Base-by-base conservation (phyloP, 2,113 vertebrate genomes). In the Cinclus mexicanus region DNA sequence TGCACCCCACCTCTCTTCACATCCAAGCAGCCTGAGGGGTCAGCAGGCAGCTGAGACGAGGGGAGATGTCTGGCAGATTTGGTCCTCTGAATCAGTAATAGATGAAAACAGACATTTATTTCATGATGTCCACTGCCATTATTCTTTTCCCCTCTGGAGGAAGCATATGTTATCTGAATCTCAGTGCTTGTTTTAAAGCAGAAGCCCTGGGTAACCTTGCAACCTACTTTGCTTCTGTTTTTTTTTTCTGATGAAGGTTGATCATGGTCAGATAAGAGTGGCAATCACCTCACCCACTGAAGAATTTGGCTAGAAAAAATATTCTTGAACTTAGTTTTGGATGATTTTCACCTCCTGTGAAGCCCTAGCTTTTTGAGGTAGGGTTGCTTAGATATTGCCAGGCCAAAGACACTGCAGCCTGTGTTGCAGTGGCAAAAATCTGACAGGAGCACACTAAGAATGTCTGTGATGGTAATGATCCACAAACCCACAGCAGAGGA, bases 231-330 rank as follows among this genome's bases (percentile, higher is more conserved):
- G 2, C 11, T 93, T 17, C 9, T 55, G 5, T 3, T 25, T 74
- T 91, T 35, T 57, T 21, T 50, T 81, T 67, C 55, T 75, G n/a
- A 11, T 42, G 13, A 26, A 79, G 16, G 11, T 64, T 71, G 25
- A 13, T 70, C 14, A 12, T 83, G 55, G 31, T 79, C 52, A 78
- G 41, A 4, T 64, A 39, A 49, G 49, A 37, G 11, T 21, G 20
- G 29, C 15, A 41, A n/a, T 89, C 0, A 0, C 11, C 76, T 68
- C 20, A 77, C 7, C 3, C 4, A 11, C 41, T 2, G 5, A 93
- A 71, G 42, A 46, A 10, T 19, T 20, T 49, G 41, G 7, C 6
- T 29, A 87, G 50, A 18, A 74, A 83, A 41, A 69, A 31, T 78
- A 65, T 42, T 61, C 60, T 79, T 53, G 55, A 71, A 81, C n/a